A percentile compares a stretch with the other conserved stretches of the same genome.
Evolutionary conservation across 2,888 invertebrate species (phyloP).

Genomic region (Spisula subtruncata): DNA sequence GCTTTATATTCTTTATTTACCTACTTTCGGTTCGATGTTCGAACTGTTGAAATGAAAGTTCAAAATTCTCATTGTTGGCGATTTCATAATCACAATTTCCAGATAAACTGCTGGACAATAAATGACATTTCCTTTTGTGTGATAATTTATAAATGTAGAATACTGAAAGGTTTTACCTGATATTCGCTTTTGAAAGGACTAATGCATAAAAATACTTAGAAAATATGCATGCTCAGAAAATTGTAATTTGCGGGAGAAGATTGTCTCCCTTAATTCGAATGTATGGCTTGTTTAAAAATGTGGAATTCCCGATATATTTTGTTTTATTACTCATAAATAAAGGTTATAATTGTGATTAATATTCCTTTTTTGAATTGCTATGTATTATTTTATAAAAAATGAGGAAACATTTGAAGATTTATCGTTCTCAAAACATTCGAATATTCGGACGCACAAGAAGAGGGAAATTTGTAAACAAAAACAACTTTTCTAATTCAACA

Average conservation of each 20-base stretch:
- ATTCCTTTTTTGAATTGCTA: background rate
- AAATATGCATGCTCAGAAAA: background rate
- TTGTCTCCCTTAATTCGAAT: conserved; percentile 32
- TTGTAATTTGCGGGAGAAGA: conserved; percentile 13
- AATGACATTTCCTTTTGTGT: background rate
- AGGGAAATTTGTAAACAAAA: conserved; percentile 69
- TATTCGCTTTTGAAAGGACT: background rate
- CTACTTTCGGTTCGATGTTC: background rate
- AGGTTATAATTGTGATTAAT: background rate
- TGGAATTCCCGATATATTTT: too few species aligned
- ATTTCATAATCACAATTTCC: background rate
- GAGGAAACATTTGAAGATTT: background rate
- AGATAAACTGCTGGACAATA: background rate
- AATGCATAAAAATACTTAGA: background rate
- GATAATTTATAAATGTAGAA: background rate
- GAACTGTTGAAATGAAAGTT: background rate
- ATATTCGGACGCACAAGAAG: conserved; percentile 23
- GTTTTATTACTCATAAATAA: background rate
- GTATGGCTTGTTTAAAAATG: too few species aligned
- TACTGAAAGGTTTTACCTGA: background rate
- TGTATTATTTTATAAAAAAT: too few species aligned
- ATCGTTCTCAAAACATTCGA: background rate
- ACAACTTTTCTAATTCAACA: conserved; percentile 13
- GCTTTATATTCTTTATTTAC: background rate
- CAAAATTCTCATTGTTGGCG: background rate